Percentiles rank a stretch among this genome's conserved stretches.
Conservation (phyloP, 2,888 invertebrate species). For the Girardia tigrina region DNA sequence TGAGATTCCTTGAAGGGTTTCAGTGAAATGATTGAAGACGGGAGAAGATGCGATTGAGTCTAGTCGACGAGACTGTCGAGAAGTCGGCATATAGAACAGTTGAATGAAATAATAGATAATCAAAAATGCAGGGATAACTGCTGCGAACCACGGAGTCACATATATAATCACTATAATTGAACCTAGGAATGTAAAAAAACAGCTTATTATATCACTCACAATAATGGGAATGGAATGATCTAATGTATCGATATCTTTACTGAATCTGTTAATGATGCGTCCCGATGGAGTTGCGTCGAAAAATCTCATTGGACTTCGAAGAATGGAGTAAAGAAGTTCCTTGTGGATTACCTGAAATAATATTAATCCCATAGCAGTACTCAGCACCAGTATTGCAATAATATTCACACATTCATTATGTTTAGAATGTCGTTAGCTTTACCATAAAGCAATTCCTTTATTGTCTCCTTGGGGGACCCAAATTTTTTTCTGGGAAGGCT, state of each 20-base stretch:
- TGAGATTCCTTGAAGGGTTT: neutral
- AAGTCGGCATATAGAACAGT: neutral
- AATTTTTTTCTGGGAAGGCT: no score
- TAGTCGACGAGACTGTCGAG: neutral
- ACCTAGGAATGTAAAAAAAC: conserved; percentile 37
- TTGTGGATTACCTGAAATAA: conserved; percentile 57
- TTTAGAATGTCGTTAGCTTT: no score
- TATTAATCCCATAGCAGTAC: no score
- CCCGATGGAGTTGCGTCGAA: conserved; percentile 75
- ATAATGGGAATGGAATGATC: conserved; percentile 50
- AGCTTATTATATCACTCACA: conserved; percentile 51
- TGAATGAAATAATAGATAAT: neutral
- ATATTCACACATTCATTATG: no score
- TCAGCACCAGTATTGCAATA: no score
- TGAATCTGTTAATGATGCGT: conserved; percentile 69
- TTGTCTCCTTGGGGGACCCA: no score
- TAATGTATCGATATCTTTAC: conserved; percentile 68
- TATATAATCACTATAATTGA: neutral
- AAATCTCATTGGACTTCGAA: conserved; percentile 68
- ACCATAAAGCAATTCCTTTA: no score
- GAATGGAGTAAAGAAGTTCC: conserved; percentile 67
- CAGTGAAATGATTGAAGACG: neutral
- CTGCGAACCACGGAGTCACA: neutral
- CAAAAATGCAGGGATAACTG: neutral
- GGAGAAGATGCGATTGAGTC: neutral